Evolutionary conservation across 64 coral and sea anemone genomes (phyloP), one percentile per base, ranked within the genome.

Genomic region (Anthopleura sola): DNA sequence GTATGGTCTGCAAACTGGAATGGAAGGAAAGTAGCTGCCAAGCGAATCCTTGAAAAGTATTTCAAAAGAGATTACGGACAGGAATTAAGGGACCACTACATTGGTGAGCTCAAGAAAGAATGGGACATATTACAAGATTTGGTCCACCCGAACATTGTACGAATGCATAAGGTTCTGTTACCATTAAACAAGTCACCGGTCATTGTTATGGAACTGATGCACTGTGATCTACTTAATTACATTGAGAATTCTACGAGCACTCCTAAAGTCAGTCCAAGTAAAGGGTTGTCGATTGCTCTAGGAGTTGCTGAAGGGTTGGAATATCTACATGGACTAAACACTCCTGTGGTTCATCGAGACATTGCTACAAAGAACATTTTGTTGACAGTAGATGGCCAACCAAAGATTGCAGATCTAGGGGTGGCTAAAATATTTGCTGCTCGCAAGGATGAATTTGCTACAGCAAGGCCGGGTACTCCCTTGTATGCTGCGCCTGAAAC

Each of bases 331-430:
- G 57, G 39, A n/a, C 31, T 48, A 29, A 49, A 3, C 18, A 26
- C 37, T 23, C 24, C 62, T 3, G 81, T 93, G 53, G 57, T 93
- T 23, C 92, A 93, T 69, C 92, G 92, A 86, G 92, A 93, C 54
- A 39, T 93, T 8, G 84, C 92, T 5, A 55, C 82, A 44, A 90
- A 51, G 89, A 93, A 93, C 34, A 81, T 93, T 37, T 87, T 93
- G 36, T 53, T 93, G 55, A 88, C 88, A 44, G 57, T 34, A 20
- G 56, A 78, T 21, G 86, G 54, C 1, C 58, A 60, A 26, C 87
- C 92, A 17, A 93, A 93, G 78, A 93, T 93, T 31, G 78, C 87
- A 82, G 92, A 93, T 68, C 78, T 93, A 24, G 92, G 92, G 11
- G 55, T 89, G 18, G 92, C 92, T 7, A 93, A 71, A 82, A 32